These are phyloP conservation scores for Diuraphis noxia DNA, from an alignment of 1,140 invertebrate genomes.

Conservation along the genomic window DNA sequence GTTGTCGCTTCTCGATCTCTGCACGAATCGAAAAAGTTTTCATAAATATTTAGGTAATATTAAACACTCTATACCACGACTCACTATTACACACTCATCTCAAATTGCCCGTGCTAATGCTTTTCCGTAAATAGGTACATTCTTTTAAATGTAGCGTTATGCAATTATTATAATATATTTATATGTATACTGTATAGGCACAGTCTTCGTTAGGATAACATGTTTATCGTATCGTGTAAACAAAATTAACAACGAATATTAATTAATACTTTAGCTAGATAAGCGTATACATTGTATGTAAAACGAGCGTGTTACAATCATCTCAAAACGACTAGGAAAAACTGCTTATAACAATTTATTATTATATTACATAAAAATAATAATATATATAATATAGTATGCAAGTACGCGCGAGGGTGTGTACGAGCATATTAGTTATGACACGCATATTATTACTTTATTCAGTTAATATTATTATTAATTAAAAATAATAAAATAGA, in stretches of 20 bases:
- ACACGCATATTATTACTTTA: background rate
- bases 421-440: background rate
- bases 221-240: background rate
- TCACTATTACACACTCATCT: background rate
- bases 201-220: background rate
- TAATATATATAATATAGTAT: background rate
- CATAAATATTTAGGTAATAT: background rate
- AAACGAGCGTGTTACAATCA: background rate
- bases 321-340: background rate
- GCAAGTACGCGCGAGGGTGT: background rate
- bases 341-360: background rate
- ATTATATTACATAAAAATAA: background rate
- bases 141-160: background rate
- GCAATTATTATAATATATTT: background rate
- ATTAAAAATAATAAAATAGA: no score
- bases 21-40: background rate
- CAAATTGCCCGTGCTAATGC: background rate
- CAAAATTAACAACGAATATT: background rate
- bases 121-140: background rate
- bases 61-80: background rate
- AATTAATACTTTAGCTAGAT: background rate
- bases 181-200: background rate
- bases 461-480: background rate
- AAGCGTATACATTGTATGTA: background rate
- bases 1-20: background rate